Base-by-base conservation (phyloP, 2,113 vertebrate species). In the Candoia aspera region DNA sequence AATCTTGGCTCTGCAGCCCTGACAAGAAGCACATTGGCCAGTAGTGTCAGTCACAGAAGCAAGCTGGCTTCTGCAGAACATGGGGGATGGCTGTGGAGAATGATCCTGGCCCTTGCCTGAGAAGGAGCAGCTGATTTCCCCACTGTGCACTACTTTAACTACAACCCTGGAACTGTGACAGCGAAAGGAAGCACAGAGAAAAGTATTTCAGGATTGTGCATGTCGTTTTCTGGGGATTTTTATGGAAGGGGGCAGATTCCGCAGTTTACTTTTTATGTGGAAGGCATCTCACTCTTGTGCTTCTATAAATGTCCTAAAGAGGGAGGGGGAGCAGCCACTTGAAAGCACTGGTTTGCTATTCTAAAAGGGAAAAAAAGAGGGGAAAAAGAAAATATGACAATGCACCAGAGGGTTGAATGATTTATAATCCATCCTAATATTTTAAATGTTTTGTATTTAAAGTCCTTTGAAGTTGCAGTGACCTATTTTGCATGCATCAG, bases 401-500 rank as follows among this genome's bases (percentile, higher is more conserved):
- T 37, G 8, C 21, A 33, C 29, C 26, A 85, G 58, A 64, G 91
- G 84, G n/a, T 57, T 57, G 54, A 87, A 68, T 46, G n/a, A n/a
- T 84, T 84, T 64, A 79, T 8, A 89, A 85, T 62, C 58, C 58
- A 55, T 13, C 49, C 49, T 84, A 84, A 62, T 92, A 62, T 89
- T 89, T 64, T 92, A 53, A 83, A 53, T 84, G 90, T 87, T 91
- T 11, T 37, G 55, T 29, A 29, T 84, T 86, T 79, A 59, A 53
- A 53, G 24, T 46, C 73, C 57, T 89, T 92, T 89, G 87, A 89
- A 64, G 91, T 89, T 64, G 8, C 37, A 92, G 21, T 92, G 91
- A 62, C 46, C 87, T 89, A 89, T 85, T 92, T 92, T 54, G 58
- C n/a, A 89, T 85, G 87, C 73, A 84, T 89, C 88, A 89, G 42